Percentiles rank a stretch among this genome's conserved stretches.
Evolutionary conservation across 2,113 vertebrate genomes (phyloP).

Genomic region (Sisor rabdophorus): DNA sequence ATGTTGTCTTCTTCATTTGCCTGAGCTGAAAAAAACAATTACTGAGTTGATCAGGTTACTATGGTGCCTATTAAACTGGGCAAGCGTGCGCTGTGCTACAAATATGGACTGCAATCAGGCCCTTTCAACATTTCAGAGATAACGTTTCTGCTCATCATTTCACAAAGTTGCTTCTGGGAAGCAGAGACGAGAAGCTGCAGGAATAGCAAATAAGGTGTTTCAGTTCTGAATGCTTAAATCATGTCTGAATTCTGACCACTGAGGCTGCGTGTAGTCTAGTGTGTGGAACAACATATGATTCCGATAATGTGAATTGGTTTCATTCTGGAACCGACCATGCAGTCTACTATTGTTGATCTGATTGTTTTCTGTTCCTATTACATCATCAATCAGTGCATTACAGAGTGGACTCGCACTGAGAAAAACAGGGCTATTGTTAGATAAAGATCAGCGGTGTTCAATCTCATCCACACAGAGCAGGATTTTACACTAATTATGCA

Average conservation of each 20-base stretch:
- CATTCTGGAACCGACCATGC: not conserved
- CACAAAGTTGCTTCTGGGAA: conserved; percentile 61
- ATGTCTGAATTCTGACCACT: not conserved
- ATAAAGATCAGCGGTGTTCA: no score
- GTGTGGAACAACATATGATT: not conserved
- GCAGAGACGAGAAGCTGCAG: conserved; percentile 49
- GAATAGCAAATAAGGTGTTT: conserved; percentile 61
- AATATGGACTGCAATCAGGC: conserved; percentile 68
- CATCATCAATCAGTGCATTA: not conserved
- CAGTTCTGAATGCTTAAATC: conserved; percentile 51
- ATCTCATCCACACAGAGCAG: no score
- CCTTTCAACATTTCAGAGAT: conserved; percentile 60
- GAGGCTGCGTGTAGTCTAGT: not conserved
- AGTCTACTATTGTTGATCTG: not conserved
- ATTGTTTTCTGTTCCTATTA: not conserved
- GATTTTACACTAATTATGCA: no score
- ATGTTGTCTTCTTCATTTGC: conserved; percentile 64
- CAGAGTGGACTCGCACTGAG: no score
- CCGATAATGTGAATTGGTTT: not conserved
- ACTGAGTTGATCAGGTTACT: conserved; percentile 65
- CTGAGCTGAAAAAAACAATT: conserved; percentile 68
- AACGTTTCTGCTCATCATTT: conserved; percentile 67
- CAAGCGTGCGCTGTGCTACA: conserved; percentile 63
- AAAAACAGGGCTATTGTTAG: not conserved
- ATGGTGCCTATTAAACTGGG: conserved; percentile 65